Conservation (phyloP, 2,113 vertebrate species). For the Pristiophorus japonicus region DNA sequence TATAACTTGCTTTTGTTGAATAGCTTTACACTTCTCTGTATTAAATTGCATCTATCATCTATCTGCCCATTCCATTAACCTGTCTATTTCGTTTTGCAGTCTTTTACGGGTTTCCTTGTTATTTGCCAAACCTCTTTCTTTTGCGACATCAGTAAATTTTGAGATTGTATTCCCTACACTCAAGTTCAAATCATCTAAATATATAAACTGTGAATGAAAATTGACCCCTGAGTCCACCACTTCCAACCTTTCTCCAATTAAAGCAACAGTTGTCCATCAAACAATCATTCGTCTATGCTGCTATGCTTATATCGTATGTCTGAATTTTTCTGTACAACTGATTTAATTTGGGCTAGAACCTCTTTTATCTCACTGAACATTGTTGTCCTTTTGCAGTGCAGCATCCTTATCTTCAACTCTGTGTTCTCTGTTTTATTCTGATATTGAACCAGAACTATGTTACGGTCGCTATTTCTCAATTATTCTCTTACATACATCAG, state of each 20-base stretch:
- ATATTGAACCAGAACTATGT: neutral
- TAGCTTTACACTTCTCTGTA: too few relatives aligned
- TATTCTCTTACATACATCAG: neutral
- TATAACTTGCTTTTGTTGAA: too few relatives aligned
- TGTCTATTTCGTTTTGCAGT: too few relatives aligned
- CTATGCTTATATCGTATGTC: neutral
- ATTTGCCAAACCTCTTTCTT: too few relatives aligned
- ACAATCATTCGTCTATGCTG: neutral
- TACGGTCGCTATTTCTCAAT: neutral
- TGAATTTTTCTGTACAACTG: neutral
- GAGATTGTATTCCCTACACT: too few relatives aligned
- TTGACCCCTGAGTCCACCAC: neutral
- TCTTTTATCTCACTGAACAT: neutral
- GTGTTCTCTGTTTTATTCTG: neutral
- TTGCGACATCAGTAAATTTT: too few relatives aligned
- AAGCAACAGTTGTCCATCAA: neutral
- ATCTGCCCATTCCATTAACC: too few relatives aligned
- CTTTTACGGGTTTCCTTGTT: too few relatives aligned
- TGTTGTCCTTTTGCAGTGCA: neutral
- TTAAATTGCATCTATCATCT: too few relatives aligned
- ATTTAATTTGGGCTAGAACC: neutral
- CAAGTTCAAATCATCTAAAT: too few relatives aligned
- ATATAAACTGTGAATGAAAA: too few relatives aligned
- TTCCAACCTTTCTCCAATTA: neutral
- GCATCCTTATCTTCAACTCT: neutral